Evolutionary conservation across 2,113 vertebrate species (phyloP).

Genomic region (Toxotes chatareus): DNA sequence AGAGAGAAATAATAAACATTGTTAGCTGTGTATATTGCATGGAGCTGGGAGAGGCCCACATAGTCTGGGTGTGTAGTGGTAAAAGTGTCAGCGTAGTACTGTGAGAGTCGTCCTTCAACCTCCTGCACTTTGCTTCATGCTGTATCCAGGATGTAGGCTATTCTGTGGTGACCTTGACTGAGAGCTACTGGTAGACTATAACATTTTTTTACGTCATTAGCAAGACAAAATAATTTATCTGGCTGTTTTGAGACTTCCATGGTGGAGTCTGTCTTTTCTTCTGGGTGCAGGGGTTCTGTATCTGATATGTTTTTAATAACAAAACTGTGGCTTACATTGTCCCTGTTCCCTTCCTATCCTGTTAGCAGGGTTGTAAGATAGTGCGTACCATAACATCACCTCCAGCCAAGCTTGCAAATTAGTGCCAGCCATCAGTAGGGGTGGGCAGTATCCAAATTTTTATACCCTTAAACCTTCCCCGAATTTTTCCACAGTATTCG

Average conservation of each 20-base stretch:
- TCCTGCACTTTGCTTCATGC: background rate
- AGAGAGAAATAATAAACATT: slow-evolving; percentile 66
- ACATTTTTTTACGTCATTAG: background rate
- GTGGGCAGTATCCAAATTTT: too few relatives aligned
- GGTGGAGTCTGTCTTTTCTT: background rate
- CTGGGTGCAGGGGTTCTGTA: background rate
- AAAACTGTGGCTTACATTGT: background rate
- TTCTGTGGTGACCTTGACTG: background rate
- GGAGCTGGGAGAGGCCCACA: background rate
- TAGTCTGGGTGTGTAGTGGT: slow-evolving; percentile 2
- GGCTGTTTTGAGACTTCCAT: background rate
- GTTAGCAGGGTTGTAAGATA: background rate
- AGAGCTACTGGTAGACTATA: background rate
- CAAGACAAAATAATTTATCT: background rate
- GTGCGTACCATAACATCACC: background rate
- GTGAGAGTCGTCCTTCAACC: background rate
- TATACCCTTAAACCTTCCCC: too few relatives aligned
- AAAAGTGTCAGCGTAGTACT: background rate
- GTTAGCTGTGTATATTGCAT: slow-evolving; percentile 49
- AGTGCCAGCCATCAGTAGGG: background rate
- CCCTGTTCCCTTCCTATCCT: background rate
- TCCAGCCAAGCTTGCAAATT: slow-evolving; percentile 24
- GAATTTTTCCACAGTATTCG: too few relatives aligned
- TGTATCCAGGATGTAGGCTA: slow-evolving; percentile 11
- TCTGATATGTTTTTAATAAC: background rate